These are phyloP conservation scores for Urocyon cinereoargenteus DNA, from an alignment of 2,797 vertebrate genomes.

Conservation along the genomic window DNA sequence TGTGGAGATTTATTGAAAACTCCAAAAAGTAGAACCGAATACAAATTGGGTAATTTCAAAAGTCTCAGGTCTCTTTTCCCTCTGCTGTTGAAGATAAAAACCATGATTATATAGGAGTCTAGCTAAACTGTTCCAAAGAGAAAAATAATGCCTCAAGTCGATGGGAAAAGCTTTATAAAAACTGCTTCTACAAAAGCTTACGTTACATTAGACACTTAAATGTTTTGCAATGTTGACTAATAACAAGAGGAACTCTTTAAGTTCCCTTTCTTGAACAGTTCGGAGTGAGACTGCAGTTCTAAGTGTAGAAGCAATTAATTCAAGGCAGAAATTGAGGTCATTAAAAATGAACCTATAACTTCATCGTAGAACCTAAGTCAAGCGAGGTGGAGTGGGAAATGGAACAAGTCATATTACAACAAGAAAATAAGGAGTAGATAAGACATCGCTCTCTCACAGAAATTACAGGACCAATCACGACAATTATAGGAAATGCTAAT, in stretches of 20 bases:
- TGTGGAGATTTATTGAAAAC: background rate
- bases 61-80: background rate
- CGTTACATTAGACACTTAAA: background rate
- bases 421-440: background rate
- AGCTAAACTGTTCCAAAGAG: background rate
- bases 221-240: background rate
- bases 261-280: background rate
- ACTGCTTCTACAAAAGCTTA: constrained; percentile 30
- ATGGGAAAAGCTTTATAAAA: background rate
- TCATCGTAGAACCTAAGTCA: background rate
- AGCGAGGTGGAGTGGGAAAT: constrained; percentile 11
- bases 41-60: constrained; percentile 31
- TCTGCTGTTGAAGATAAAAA: constrained; percentile 34
- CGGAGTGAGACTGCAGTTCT: background rate
- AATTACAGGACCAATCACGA: background rate
- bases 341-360: constrained; percentile 51
- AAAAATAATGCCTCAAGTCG: constrained; percentile 1
- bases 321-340: constrained; percentile 1
- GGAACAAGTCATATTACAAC: background rate
- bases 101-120: background rate
- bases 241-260: background rate
- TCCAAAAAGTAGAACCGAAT: background rate
- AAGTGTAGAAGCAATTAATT: constrained; percentile 47
- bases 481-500: background rate
- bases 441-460: background rate